A percentile compares a stretch with the other conserved stretches of the same genome.
Evolutionary conservation across 2,888 invertebrate species (phyloP).

Genomic region (Aspidapion aeneum): DNA sequence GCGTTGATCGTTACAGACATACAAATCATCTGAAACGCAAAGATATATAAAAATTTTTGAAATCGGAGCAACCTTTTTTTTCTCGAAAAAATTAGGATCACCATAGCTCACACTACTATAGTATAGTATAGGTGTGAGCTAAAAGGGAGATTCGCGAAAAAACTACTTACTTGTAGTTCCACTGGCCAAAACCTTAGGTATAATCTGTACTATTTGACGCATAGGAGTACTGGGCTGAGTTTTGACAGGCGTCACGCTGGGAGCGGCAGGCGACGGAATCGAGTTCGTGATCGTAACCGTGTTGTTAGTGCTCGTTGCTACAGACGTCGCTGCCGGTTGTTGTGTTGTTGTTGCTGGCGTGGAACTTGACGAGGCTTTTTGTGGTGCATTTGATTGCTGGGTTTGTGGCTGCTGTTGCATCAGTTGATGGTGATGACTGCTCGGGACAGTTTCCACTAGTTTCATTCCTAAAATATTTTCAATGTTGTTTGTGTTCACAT

Average conservation of each 20-base stretch:
- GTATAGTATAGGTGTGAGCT: too few species aligned
- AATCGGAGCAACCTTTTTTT: too few species aligned
- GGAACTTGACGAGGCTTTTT: neutral
- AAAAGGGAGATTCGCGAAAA: neutral
- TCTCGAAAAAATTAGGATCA: too few species aligned
- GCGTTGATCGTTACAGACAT: too few species aligned
- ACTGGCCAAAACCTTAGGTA: conserved; percentile 35
- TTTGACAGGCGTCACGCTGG: conserved; percentile 29
- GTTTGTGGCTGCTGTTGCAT: conserved; percentile 21
- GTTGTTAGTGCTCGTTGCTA: conserved; percentile 10
- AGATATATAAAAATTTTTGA: too few species aligned
- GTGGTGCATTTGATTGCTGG: conserved; percentile 11
- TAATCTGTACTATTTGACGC: conserved; percentile 38
- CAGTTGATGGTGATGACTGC: conserved; percentile 40
- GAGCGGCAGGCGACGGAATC: conserved; percentile 25
- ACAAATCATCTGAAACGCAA: too few species aligned
- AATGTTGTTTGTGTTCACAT: too few species aligned
- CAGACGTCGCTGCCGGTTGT: conserved; percentile 12
- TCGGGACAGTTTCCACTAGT: conserved; percentile 88
- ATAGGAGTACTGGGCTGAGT: conserved; percentile 39
- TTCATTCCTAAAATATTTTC: too few species aligned
- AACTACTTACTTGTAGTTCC: conserved; percentile 15
- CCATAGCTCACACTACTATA: too few species aligned
- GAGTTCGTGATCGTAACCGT: conserved; percentile 23
- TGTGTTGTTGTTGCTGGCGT: neutral